Percentiles rank a stretch among this genome's conserved stretches.
Conservation (phyloP, 2,888 invertebrate genomes). For the Halictus quadricinctus region DNA sequence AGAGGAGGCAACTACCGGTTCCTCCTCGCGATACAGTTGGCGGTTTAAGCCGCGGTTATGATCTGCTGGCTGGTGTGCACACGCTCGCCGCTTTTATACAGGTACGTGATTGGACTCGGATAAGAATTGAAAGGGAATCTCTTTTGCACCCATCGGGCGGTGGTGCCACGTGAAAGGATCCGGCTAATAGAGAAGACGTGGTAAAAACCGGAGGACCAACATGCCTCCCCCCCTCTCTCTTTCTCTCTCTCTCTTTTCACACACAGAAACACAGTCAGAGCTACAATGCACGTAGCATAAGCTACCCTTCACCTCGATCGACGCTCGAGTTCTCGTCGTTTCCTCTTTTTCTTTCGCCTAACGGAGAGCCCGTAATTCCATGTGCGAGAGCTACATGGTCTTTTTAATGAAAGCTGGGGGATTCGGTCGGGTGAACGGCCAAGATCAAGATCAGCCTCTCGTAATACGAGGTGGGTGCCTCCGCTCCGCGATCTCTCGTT, state of each 20-base stretch:
- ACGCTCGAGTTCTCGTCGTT: constrained; percentile 41
- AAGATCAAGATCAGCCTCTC: constrained; percentile 74
- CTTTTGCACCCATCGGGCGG: constrained; percentile 51
- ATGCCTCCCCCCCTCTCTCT: constrained; percentile 20
- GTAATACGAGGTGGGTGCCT: constrained; percentile 56
- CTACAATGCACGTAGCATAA: background rate
- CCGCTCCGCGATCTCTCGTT: constrained; percentile 35
- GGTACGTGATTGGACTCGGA: constrained; percentile 64
- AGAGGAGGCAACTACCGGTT: constrained; percentile 29
- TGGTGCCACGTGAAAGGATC: constrained; percentile 67
- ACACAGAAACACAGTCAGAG: background rate
- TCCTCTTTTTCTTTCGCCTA: constrained; percentile 50
- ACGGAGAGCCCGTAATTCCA: constrained; percentile 1
- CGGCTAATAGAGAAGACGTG: constrained; percentile 56
- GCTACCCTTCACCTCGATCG: constrained; percentile 55
- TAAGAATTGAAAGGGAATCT: constrained; percentile 73
- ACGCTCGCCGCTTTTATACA: constrained; percentile 73
- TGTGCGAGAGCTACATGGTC: constrained; percentile 29
- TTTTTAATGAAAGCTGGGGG: constrained; percentile 65
- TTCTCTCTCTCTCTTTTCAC: constrained; percentile 24
- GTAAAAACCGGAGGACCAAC: constrained; percentile 60
- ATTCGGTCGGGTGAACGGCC: constrained; percentile 66
- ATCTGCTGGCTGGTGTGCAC: constrained; percentile 66
- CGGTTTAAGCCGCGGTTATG: constrained; percentile 65
- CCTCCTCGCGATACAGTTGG: constrained; percentile 48